Conservation (phyloP, 2,797 vertebrate species). For the Heliangelus exortis region DNA sequence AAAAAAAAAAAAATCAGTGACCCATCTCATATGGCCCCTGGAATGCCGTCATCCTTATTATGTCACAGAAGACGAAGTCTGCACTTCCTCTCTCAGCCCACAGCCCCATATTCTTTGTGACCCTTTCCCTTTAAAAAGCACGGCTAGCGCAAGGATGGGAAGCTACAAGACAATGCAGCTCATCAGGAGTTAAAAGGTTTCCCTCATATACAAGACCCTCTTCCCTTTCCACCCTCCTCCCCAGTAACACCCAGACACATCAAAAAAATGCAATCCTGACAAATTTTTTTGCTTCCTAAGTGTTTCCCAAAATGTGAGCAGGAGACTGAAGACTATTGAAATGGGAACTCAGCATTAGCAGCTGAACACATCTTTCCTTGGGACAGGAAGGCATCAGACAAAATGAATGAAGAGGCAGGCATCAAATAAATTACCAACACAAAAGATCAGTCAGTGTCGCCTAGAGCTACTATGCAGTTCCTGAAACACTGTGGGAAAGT, state of each 20-base stretch:
- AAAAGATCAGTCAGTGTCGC: constrained; percentile 46
- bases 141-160: background rate
- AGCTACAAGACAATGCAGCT: background rate
- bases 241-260: background rate
- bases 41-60: background rate
- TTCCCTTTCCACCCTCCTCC: background rate
- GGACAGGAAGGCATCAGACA: background rate
- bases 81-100: background rate
- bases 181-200: background rate
- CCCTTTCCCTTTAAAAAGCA: background rate
- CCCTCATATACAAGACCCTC: background rate
- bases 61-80: background rate
- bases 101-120: background rate
- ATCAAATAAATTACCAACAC: constrained; percentile 38
- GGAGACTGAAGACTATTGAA: background rate
- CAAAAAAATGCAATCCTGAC: background rate
- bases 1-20: background rate
- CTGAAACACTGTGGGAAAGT: background rate
- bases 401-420: background rate
- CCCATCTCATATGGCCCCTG: background rate
- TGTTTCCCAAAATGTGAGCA: background rate
- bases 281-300: background rate
- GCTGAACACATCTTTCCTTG: background rate
- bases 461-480: background rate
- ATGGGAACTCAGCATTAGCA: background rate